Evolutionary conservation across 2,797 vertebrate species (phyloP).

Genomic region (Poliocrania exsul): DNA sequence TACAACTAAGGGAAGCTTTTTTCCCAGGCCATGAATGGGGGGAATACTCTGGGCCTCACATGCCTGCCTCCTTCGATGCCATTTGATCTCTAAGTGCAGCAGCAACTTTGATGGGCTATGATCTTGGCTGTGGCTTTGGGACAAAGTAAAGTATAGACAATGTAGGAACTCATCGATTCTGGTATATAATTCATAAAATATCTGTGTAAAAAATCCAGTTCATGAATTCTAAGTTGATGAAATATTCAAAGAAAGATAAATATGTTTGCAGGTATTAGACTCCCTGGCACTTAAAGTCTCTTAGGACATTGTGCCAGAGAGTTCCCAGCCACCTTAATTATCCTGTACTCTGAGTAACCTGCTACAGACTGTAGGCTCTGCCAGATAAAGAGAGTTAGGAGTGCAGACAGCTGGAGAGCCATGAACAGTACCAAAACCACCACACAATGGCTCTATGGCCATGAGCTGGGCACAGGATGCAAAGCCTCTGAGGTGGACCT

Average conservation of each 20-base stretch:
- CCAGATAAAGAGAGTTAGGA: not conserved
- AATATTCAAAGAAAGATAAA: constrained; percentile 78
- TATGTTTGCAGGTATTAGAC: constrained; percentile 60
- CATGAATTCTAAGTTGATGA: constrained; percentile 70
- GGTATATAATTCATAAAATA: constrained; percentile 73
- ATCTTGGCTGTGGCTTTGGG: constrained; percentile 34
- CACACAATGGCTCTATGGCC: fast-evolving
- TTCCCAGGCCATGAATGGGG: not conserved
- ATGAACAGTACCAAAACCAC: not conserved
- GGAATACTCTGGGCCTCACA: not conserved
- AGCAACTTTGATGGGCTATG: constrained; percentile 17
- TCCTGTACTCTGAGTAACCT: not conserved
- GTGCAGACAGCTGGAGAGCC: not conserved
- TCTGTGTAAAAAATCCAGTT: constrained; percentile 60
- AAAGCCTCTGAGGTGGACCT: not conserved
- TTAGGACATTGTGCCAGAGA: constrained; percentile 41
- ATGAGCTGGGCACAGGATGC: not conserved
- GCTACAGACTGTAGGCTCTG: not conserved
- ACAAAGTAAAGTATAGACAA: constrained; percentile 46
- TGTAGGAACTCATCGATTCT: constrained; percentile 60
- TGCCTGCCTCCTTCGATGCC: not conserved
- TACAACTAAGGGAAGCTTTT: not conserved
- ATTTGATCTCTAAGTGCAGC: constrained; percentile 42
- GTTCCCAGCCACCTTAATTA: not conserved
- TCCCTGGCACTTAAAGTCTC: constrained; percentile 54